Conservation (phyloP, 2,888 invertebrate genomes). For the Rhimphoctona megacephalus region DNA sequence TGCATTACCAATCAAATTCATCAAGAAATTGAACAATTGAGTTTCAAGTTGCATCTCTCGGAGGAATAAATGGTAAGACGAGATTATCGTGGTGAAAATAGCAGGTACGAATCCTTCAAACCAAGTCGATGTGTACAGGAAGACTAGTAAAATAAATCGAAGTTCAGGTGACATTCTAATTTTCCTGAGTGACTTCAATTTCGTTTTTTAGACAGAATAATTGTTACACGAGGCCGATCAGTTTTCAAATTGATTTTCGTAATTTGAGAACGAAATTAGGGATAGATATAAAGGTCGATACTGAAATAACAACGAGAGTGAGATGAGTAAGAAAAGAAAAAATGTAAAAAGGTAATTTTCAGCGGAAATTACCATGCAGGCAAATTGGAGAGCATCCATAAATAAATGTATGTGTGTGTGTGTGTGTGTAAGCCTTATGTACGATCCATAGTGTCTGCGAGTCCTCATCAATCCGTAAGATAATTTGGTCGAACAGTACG, state of each 20-base stretch:
- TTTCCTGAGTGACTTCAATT: slow-evolving; percentile 28
- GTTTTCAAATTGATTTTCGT: slow-evolving; percentile 63
- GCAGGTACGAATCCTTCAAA: background rate
- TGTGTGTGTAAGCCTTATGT: too few relatives aligned
- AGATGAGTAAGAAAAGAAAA: background rate
- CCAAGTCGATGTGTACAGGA: background rate
- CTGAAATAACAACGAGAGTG: slow-evolving; percentile 3
- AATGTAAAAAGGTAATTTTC: slow-evolving; percentile 24
- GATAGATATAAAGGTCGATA: slow-evolving; percentile 26
- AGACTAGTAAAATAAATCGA: slow-evolving; percentile 12
- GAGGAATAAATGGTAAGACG: background rate
- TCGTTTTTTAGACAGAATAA: slow-evolving; percentile 9
- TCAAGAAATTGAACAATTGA: background rate
- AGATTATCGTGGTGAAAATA: slow-evolving; percentile 9
- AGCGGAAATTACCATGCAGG: background rate
- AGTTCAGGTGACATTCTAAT: slow-evolving; percentile 33
- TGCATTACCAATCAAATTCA: background rate
- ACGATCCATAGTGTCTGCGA: too few relatives aligned
- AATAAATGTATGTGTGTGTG: too few relatives aligned
- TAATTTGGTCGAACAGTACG: slow-evolving; percentile 51
- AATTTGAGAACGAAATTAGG: slow-evolving; percentile 32
- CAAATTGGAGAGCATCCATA: slow-evolving; percentile 16
- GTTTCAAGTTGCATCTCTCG: background rate
- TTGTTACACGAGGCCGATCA: slow-evolving; percentile 29
- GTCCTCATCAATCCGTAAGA: too few relatives aligned